Conservation (phyloP, 2,113 vertebrate species). For the Scortum barcoo region DNA sequence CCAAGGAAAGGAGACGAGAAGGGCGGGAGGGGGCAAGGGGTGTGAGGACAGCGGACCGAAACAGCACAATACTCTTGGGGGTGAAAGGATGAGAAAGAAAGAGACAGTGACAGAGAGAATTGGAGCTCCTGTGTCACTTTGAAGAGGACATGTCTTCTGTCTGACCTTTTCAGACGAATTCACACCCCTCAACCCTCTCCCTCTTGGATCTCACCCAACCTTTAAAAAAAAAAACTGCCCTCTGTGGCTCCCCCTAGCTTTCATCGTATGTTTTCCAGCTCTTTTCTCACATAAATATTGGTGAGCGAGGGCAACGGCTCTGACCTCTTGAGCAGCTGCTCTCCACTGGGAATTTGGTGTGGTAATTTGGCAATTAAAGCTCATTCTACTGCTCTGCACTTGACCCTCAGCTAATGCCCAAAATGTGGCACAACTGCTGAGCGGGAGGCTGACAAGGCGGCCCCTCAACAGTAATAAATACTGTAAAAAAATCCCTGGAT, state of each 20-base stretch:
- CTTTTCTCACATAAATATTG: constrained; percentile 21
- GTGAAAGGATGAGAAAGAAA: constrained; percentile 43
- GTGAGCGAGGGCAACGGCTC: background rate
- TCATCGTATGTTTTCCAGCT: constrained; percentile 4
- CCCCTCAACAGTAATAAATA: background rate
- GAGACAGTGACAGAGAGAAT: constrained; percentile 50
- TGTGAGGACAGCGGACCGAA: constrained; percentile 15
- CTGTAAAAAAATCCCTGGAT: background rate
- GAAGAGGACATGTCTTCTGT: constrained; percentile 48
- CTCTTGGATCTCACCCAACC: constrained; percentile 28
- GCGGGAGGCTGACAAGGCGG: background rate
- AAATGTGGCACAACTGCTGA: background rate
- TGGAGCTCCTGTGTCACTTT: constrained; percentile 49
- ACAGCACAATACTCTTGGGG: constrained; percentile 39
- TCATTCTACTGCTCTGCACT: background rate
- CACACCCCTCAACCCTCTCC: constrained; percentile 50
- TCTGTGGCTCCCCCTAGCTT: constrained; percentile 6
- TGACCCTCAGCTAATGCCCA: background rate
- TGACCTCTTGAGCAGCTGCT: background rate
- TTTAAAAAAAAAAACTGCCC: background rate
- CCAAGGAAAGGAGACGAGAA: constrained; percentile 20
- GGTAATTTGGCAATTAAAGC: constrained; percentile 12
- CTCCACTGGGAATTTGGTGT: background rate
- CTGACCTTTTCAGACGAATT: constrained; percentile 76
- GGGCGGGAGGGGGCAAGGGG: background rate